These are phyloP conservation scores for Megalops cyprinoides DNA, from an alignment of 2,797 vertebrate species.

Conservation along the genomic window DNA sequence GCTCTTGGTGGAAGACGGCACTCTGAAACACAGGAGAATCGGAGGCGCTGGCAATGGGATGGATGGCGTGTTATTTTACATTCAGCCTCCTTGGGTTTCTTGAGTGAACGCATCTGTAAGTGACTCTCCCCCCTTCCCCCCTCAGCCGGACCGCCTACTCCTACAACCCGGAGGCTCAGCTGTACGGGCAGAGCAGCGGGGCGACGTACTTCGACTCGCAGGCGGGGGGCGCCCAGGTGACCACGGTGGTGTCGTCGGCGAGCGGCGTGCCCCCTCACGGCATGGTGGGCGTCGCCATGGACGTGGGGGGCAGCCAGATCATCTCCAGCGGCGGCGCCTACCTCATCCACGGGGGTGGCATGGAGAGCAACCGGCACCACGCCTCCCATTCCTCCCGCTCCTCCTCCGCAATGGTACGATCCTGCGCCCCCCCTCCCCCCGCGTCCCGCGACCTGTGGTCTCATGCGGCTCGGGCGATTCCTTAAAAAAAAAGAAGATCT, in stretches of 20 bases:
- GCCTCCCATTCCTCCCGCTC: slow-evolving; percentile 92
- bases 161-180: slow-evolving; percentile 90
- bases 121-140: background rate
- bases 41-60: background rate
- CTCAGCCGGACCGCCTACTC: slow-evolving; percentile 87
- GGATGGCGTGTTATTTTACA: background rate
- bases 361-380: slow-evolving; percentile 89
- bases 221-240: slow-evolving; percentile 85
- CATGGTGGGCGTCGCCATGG: slow-evolving; percentile 98
- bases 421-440: slow-evolving; percentile 34
- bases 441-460: no score
- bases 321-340: slow-evolving; percentile 91
- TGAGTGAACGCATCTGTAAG: background rate
- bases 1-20: no score
- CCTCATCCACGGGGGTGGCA: slow-evolving; percentile 88
- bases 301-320: slow-evolving; percentile 88
- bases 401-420: slow-evolving; percentile 91
- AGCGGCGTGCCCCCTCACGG: slow-evolving; percentile 84
- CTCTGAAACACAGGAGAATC: background rate
- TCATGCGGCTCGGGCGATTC: background rate
- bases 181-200: slow-evolving; percentile 86
- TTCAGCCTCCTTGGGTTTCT: background rate
- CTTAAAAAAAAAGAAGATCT: no score
- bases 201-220: slow-evolving; percentile 90
- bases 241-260: slow-evolving; percentile 89